Percentiles rank a stretch among this genome's conserved stretches.
These are phyloP conservation scores for Nesidiocoris tenuis DNA, from an alignment of 2,888 invertebrate genomes.

Conservation along the genomic window DNA sequence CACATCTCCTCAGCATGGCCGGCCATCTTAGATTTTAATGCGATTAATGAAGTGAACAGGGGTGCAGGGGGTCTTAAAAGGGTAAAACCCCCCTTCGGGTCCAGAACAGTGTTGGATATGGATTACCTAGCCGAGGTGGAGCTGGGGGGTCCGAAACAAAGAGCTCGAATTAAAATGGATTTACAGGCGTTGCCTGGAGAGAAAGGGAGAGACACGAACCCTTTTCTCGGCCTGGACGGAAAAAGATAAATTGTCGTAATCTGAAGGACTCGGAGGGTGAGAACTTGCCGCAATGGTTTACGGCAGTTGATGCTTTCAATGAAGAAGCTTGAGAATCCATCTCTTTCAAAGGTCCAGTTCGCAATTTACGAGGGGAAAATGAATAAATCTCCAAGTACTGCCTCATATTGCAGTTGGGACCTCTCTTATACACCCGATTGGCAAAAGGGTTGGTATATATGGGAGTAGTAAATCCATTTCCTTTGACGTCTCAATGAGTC, in stretches of 20 bases:
- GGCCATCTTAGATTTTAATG: constrained; percentile 34
- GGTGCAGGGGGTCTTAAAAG: constrained; percentile 27
- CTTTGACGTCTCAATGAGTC: too few species aligned
- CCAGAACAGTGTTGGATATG: constrained; percentile 23
- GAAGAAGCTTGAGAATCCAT: neutral
- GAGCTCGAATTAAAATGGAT: constrained; percentile 34
- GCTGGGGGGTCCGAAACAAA: constrained; percentile 26
- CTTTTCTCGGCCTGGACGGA: constrained; percentile 28
- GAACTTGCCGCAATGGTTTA: neutral
- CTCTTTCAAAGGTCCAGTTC: neutral
- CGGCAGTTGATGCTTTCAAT: neutral
- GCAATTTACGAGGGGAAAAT: too few species aligned
- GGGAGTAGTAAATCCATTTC: too few species aligned
- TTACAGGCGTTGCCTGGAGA: constrained; percentile 24
- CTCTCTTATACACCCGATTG: too few species aligned
- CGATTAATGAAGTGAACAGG: constrained; percentile 19
- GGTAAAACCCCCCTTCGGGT: constrained; percentile 3
- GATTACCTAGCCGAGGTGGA: constrained; percentile 7
- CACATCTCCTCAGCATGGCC: neutral
- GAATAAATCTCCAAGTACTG: too few species aligned
- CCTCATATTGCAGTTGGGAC: too few species aligned
- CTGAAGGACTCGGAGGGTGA: constrained; percentile 5
- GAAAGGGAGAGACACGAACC: constrained; percentile 13
- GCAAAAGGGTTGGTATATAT: too few species aligned
- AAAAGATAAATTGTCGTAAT: constrained; percentile 46